phyloP scores from a whole-genome alignment of 1,140 invertebrate genomes.

The Portunus trituberculatus region DNA sequence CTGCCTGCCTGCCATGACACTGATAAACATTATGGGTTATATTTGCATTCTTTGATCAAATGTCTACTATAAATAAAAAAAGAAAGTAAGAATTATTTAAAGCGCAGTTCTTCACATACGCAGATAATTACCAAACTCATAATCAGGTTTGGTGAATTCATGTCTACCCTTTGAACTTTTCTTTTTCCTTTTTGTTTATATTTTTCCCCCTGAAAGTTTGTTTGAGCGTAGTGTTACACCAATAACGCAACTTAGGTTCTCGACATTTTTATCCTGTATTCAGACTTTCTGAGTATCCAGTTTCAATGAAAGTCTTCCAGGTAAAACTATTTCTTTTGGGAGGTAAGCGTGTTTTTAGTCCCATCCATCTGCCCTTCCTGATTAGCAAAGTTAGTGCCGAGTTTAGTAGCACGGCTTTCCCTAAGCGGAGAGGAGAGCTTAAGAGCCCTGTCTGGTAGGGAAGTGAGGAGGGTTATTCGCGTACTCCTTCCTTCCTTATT shows the following conservation, averaged over 20 bases:
- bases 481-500: neutral
- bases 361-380: neutral
- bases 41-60: no score
- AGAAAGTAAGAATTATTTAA: no score
- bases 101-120: no score
- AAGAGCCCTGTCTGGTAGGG: no score
- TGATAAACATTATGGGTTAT: no score
- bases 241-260: neutral
- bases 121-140: no score
- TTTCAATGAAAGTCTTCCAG: neutral
- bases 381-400: conserved; percentile 12
- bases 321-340: neutral
- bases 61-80: no score
- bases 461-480: no score
- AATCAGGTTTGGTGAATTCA: no score
- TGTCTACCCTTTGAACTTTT: neutral
- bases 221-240: neutral
- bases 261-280: neutral
- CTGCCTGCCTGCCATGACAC: no score
- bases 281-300: neutral
- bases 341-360: neutral
- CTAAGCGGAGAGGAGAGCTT: neutral
- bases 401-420: neutral
- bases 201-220: neutral
- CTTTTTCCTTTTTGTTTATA: neutral